Conservation (phyloP, 2,888 invertebrate species). For the Iphiclides podalirius region DNA sequence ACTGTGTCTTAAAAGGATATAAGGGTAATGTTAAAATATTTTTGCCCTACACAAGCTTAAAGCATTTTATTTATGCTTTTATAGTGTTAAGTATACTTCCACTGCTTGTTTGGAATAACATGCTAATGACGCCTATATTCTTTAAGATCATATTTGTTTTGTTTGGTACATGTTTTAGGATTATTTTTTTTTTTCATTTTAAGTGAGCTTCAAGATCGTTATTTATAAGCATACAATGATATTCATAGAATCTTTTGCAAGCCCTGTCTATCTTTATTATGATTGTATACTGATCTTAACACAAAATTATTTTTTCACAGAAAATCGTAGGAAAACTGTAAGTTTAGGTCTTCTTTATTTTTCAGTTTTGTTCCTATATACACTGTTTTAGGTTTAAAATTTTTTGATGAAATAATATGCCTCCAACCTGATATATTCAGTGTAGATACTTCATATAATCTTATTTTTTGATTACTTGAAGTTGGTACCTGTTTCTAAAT, state of each 20-base stretch:
- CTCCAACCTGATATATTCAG: too few relatives aligned
- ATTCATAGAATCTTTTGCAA: background rate
- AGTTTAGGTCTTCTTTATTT: too few relatives aligned
- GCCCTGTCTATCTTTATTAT: conserved; percentile 6
- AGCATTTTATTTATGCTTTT: conserved; percentile 15
- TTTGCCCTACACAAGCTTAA: conserved; percentile 8
- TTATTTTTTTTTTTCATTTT: background rate
- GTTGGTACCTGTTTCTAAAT: too few relatives aligned
- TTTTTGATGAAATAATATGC: too few relatives aligned
- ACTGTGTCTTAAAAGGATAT: conserved; percentile 5
- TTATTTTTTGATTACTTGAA: too few relatives aligned
- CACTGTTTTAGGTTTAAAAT: too few relatives aligned
- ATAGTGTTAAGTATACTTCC: conserved; percentile 3
- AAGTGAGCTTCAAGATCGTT: conserved; percentile 4
- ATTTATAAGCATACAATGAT: background rate
- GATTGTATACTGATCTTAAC: conserved; percentile 2
- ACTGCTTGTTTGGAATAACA: conserved; percentile 8
- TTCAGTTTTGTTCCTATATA: too few relatives aligned
- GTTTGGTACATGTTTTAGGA: conserved; percentile 8
- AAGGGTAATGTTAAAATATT: background rate
- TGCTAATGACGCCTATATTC: background rate
- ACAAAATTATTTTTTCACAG: too few relatives aligned
- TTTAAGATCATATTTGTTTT: conserved; percentile 6
- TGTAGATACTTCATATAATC: too few relatives aligned
- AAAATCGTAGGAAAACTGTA: too few relatives aligned